A percentile compares a stretch with the other conserved stretches of the same genome.
Evolutionary conservation across 2,113 vertebrate genomes (phyloP).

Genomic region (Climacteris rufus): DNA sequence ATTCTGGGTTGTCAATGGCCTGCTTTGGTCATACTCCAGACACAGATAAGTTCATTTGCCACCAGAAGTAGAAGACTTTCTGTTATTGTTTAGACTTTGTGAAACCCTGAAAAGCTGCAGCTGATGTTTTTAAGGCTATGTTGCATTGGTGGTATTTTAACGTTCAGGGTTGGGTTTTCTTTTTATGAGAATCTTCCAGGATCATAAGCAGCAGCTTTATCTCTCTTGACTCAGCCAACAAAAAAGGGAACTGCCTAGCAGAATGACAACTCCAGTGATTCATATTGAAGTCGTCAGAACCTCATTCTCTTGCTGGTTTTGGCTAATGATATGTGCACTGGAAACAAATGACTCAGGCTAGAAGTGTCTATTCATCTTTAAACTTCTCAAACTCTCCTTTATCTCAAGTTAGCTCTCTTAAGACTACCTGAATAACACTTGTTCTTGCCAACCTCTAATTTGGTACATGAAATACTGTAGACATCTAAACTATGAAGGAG

Average conservation of each 20-base stretch:
- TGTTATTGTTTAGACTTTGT: too few relatives aligned
- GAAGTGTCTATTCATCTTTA: not conserved
- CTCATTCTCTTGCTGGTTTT: not conserved
- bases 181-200: not conserved
- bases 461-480: not conserved
- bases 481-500: not conserved
- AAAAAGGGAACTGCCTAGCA: not conserved
- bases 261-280: not conserved
- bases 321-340: not conserved
- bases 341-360: constrained; percentile 4
- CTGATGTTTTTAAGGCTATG: too few relatives aligned
- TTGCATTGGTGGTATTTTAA: not conserved
- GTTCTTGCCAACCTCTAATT: not conserved
- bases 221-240: not conserved
- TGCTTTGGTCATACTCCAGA: too few relatives aligned
- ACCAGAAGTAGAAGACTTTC: too few relatives aligned
- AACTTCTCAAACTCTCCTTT: not conserved
- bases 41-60: too few relatives aligned
- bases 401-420: not conserved
- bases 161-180: not conserved
- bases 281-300: not conserved
- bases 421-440: not conserved
- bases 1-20: too few relatives aligned
- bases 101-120: too few relatives aligned
- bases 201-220: constrained; percentile 3